These are phyloP conservation scores for Diploptera punctata DNA, from an alignment of 2,888 invertebrate species.

Conservation along the genomic window DNA sequence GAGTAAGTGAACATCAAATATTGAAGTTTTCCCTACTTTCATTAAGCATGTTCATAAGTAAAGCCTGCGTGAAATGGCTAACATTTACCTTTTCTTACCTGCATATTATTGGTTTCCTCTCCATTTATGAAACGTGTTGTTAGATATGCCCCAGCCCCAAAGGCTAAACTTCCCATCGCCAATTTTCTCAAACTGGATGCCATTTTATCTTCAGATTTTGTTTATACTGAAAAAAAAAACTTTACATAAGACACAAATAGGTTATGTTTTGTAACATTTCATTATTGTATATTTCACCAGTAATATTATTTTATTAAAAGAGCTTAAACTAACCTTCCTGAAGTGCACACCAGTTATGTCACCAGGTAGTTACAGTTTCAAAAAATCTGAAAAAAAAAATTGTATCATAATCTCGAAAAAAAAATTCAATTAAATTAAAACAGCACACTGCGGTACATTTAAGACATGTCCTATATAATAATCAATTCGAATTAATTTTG, in stretches of 20 bases:
- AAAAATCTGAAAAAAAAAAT: too few relatives aligned
- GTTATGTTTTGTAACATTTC: not conserved
- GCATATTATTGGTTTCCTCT: conserved; percentile 42
- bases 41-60: too few relatives aligned
- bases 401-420: too few relatives aligned
- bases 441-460: too few relatives aligned
- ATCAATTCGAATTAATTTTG: too few relatives aligned
- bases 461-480: too few relatives aligned
- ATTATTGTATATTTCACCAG: not conserved
- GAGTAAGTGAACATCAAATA: too few relatives aligned
- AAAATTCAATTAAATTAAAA: too few relatives aligned
- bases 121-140: conserved; percentile 48
- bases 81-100: conserved; percentile 27
- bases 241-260: not conserved
- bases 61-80: too few relatives aligned
- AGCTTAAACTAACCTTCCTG: not conserved
- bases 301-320: not conserved
- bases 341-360: not conserved
- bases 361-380: too few relatives aligned
- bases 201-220: conserved; percentile 37
- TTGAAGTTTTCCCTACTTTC: too few relatives aligned
- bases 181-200: conserved; percentile 48
- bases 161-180: conserved; percentile 46
- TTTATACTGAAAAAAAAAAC: not conserved
- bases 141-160: conserved; percentile 49